Percentiles rank a stretch among this genome's conserved stretches.
Conservation (phyloP, 2,888 invertebrate genomes). For the Trimorus sp. region DNA sequence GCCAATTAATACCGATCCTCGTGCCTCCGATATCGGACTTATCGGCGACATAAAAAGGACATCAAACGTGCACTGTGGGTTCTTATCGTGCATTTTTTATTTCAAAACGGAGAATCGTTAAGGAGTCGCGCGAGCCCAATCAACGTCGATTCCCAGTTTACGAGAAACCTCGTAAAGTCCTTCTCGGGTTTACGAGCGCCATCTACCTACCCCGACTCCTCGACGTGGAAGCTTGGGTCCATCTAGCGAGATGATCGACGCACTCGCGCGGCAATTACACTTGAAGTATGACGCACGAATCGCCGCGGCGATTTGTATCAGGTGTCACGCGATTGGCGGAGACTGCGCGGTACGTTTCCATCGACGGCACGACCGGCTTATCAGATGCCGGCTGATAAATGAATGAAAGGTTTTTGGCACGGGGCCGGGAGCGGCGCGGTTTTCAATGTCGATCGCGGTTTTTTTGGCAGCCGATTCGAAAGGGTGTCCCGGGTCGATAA, state of each 20-base stretch:
- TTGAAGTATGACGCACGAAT: slow-evolving; percentile 23
- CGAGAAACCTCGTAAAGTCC: no score
- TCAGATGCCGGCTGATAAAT: slow-evolving; percentile 25
- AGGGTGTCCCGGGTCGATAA: slow-evolving; percentile 72
- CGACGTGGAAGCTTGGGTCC: neutral
- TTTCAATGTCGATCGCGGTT: slow-evolving; percentile 79
- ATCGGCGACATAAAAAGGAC: slow-evolving; percentile 1
- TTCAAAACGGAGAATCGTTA: no score
- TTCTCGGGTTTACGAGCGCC: no score
- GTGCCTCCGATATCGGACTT: slow-evolving; percentile 5
- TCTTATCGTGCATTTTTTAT: no score
- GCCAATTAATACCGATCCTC: slow-evolving; percentile 33
- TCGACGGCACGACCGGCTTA: slow-evolving; percentile 13
- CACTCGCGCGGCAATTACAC: slow-evolving; percentile 10
- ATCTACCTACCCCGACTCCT: no score
- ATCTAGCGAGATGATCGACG: slow-evolving; percentile 5
- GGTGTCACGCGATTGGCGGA: neutral
- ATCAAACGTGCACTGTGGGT: no score
- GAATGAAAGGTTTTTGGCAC: slow-evolving; percentile 16
- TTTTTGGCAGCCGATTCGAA: slow-evolving; percentile 75
- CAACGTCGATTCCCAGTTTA: no score
- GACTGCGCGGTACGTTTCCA: slow-evolving; percentile 7
- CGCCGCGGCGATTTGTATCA: neutral
- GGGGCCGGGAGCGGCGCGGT: slow-evolving; percentile 25
- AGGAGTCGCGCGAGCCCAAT: no score